Base-by-base conservation (phyloP, 2,888 invertebrate genomes). In the Nemapogon koenigi region DNA sequence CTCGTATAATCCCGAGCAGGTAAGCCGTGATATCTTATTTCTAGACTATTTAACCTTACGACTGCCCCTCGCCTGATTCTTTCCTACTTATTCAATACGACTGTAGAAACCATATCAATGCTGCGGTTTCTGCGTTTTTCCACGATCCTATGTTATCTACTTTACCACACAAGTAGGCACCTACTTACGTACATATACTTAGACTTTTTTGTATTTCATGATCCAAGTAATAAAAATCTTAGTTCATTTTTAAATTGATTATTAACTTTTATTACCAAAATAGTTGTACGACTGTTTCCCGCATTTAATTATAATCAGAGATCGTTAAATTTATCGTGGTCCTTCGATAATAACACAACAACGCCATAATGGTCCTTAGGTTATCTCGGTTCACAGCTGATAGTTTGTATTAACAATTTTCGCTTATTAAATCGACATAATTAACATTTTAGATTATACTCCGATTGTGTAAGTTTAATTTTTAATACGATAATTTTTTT, bases 41-140 rank as follows among this genome's bases (percentile, higher is more conserved):
- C 79, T 76, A 55, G 64, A 70, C 65, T 68, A 61, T 76, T 80
- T 80, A 79, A 80, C 80, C 80, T 78, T 72, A 75, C 65, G 69
- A 68, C 65, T 69, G 70, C 64, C 36, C 50, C 45, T 55, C 59
- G 53, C 59, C 62, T 27, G 11, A 16, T n/a, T 60, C 63, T 64
- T 75, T 73, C 73, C 75, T 63, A 72, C 73, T 70, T 67, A 62
- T 57, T 55, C 52, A 62, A 37, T 62, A 71, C 72, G 69, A 71
- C 65, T 79, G 59, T 60, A 46, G 79, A 79, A 80, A 61, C 78
- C 79, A 47, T 49, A 63, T 59, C 67, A 79, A 55, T 58, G 63
- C 53, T 73, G 75, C 57, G 76, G 78, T 75, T 68, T 71, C 70
- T 67, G 63, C 66, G 55, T 59, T 67, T 64, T 57, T 28, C 38